Evolutionary conservation across 2,888 invertebrate species (phyloP), one percentile per base, ranked within the genome.

Genomic region (Chloromyia formosa): DNA sequence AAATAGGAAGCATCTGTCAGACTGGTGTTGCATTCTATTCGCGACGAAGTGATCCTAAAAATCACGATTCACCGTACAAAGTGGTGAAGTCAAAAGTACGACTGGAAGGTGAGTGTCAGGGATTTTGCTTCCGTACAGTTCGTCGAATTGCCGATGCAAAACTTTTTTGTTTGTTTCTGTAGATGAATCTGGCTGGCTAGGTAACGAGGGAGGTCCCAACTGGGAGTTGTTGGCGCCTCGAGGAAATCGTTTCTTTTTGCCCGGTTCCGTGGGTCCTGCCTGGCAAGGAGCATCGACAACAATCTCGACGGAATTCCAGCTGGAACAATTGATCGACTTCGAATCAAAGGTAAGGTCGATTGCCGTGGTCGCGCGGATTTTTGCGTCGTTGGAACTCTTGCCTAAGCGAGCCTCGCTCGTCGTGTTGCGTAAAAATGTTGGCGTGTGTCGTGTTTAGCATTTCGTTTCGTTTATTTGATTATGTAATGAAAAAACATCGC

Each of bases 191-290:
- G 81, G 82, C 60, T 82, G 78, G 58, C 77, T 84, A 72, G 84
- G 82, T 16, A 81, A 79, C 20, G 85, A 82, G 79, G 81, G 82
- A 76, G 81, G 82, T 0, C 89, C 90, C 4, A 90, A 91, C 81
- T 89, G 91, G 88, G 92, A 92, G 80, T 82, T 92, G 27, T 83
- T 92, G 18, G 89, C 90, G 12, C 88, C 89, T 0, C 86, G 87
- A 73, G 91, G 91, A 27, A 90, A 90, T 81, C 87, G 92, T 42
- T 90, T 93, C 81, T 91, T 90, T 79, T 84, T 93, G 77, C 91
- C 91, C 20, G 92, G 92, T 73, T 88, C 89, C 76, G 86, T 91
- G 0, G 92, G 92, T 0, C 89, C 91, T 16, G 91, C 91, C 0
- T 91, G 91, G 91, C 88, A 90, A 77, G 89, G 90, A 78, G 87